Evolutionary conservation across 2,113 vertebrate genomes (phyloP), one percentile per base, ranked within the genome.

Genomic region (Toxotes jaculatrix): DNA sequence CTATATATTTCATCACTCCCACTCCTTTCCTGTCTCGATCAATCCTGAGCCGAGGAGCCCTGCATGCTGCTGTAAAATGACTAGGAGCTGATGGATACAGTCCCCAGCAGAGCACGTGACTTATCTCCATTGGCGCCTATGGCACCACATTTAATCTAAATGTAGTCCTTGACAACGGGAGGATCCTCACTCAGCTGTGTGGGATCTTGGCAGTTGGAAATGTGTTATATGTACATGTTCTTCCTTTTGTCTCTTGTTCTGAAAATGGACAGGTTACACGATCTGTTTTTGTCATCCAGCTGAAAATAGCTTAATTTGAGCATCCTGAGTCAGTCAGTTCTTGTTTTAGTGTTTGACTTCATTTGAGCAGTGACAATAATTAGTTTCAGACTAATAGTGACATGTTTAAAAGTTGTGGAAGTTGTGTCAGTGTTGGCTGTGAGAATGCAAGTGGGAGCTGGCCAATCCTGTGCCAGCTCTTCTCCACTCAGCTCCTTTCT

Each of bases 1-100:
- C 88, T 92, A 80, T 93, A 91, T 86, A 91, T 93, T 94, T 94
- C 88, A 93, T 93, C 92, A 91, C 91, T 88, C 90, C 87, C 88
- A 88, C 91, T 92, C 86, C 62, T 84, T 91, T 88, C 86, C 90
- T 89, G 90, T 86, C 90, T 91, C 88, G 55, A 93, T 95, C 92
- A 93, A 92, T 94, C 90, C 84, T 91, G 79, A 80, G 80, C 87
- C 68, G 89, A 80, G 70, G 89, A 88, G 85, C 87, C 81, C 87
- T 68, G 90, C 92, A 81, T 73, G 81, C 90, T 86, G 92, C 79
- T 82, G 91, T 86, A 90, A 92, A 89, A 88, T 91, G 91, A 92
- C 89, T 92, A 84, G 79, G 51, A 89, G 85, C 89, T 93, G 90
- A 94, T 93, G 86, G 89, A 93, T 94, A 90, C 86, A 84, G 88